phyloP scores from a whole-genome alignment of 1,140 invertebrate genomes.

The Laupala kohalensis region DNA sequence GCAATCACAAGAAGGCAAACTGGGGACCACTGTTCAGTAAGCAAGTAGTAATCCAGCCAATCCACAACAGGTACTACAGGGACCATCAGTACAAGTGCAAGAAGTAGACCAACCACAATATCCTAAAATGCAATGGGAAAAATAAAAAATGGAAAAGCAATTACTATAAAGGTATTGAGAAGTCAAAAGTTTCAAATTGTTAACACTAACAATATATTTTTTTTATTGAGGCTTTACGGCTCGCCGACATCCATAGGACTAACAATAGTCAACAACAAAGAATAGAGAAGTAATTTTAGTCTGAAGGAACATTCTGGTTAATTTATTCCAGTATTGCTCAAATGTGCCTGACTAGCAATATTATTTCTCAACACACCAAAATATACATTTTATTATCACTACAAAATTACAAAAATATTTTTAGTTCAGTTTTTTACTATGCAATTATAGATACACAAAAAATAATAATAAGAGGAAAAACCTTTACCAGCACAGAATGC shows the following conservation, averaged over 20 bases:
- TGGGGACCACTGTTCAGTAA: slow-evolving; percentile 52
- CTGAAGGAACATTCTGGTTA: too few species aligned
- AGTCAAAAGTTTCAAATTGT: neutral
- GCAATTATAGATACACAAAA: neutral
- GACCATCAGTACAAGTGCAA: slow-evolving; percentile 52
- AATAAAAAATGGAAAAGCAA: too few species aligned
- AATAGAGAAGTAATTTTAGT: too few species aligned
- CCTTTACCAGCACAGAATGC: slow-evolving; percentile 69
- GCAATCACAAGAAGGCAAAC: slow-evolving; percentile 45
- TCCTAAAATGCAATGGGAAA: slow-evolving; percentile 44
- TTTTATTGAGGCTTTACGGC: too few species aligned
- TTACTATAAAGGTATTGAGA: too few species aligned
- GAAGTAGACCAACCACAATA: slow-evolving; percentile 54
- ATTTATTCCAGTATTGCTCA: too few species aligned
- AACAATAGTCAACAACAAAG: too few species aligned
- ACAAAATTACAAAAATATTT: neutral
- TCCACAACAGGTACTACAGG: slow-evolving; percentile 61
- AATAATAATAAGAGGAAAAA: slow-evolving; percentile 1
- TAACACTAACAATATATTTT: neutral
- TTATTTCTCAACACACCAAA: neutral
- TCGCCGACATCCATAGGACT: too few species aligned
- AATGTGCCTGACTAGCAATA: too few species aligned
- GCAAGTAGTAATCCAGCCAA: slow-evolving; percentile 51
- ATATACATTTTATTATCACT: neutral
- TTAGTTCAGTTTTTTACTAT: too few species aligned